Base-by-base conservation (phyloP, 2,888 invertebrate species). In the Adela reaumurella region DNA sequence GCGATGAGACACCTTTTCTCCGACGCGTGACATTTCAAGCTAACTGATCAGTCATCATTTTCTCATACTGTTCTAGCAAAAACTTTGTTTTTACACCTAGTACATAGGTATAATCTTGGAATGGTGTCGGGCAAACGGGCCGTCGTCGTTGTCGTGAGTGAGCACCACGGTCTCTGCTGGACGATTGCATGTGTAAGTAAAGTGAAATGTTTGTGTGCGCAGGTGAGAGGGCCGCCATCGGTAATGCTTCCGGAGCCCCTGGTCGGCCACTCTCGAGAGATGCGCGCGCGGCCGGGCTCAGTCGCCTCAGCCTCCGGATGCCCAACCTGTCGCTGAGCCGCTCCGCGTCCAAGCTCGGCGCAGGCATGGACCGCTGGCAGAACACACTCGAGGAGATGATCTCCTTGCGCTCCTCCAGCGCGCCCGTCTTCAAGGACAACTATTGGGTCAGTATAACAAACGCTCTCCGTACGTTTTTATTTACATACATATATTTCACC, bases 341-440 rank as follows among this genome's bases (percentile, higher is more conserved):
- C 74, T 70, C 59, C 61, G 73, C 51, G 74, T 73, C 61, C 50
- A 77, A 74, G 60, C 66, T 74, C 35, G 71, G 71, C 49, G 74
- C 74, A 57, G 77, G 76, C 57, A 77, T 78, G 76, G 77, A 78
- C 65, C 76, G 77, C 59, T 77, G 76, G 77, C 77, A 78, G 56
- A 74, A 67, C 61, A 77, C 77, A 1, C 55, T 77, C 11, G 77
- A 77, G 57, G 77, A 77, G 16, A 78, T 78, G 74, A 78, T 78
- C 46, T 62, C 76, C 52, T 60, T 78, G 18, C 65, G 77, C 43
- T 74, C 77, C 47, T 69, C 70, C 2, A 71, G 71, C 54, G 81
- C 81, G 62, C 80, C 82, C 48, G 74, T 79, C 49, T 83, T 82
- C 59, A 83, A 83, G 59, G 83, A 83, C 59, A 83, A 82, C 55